Conservation (phyloP, 1,140 invertebrate genomes). For the roundworm (Caenorhabditis elegans) region WBcel235 BX284605.5:12004001-12004500, state of each 20-base stretch:
- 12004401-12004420: not conserved
- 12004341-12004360: constrained; percentile 76
- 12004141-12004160: constrained; percentile 85
- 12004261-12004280: constrained; percentile 87
- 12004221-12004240: constrained; percentile 84
- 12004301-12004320: constrained; percentile 82
- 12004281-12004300: constrained; percentile 85
- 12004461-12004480: not conserved
- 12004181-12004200: constrained; percentile 80
- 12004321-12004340: constrained; percentile 80
- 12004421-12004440: constrained; percentile 7
- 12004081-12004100: constrained; percentile 75
- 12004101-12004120: constrained; percentile 80
- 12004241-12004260: constrained; percentile 76
- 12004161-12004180: constrained; percentile 81
- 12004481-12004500: no score
- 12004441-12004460: not conserved
- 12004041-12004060: constrained; percentile 67
- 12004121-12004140: constrained; percentile 89
- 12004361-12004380: constrained; percentile 56
- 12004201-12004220: constrained; percentile 81
- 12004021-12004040: constrained; percentile 1
- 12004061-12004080: constrained; percentile 75
- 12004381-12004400: not conserved
- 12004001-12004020: constrained; percentile 69